Conservation (phyloP, 1,140 invertebrate genomes). For the Drosophila eugracilis region DNA sequence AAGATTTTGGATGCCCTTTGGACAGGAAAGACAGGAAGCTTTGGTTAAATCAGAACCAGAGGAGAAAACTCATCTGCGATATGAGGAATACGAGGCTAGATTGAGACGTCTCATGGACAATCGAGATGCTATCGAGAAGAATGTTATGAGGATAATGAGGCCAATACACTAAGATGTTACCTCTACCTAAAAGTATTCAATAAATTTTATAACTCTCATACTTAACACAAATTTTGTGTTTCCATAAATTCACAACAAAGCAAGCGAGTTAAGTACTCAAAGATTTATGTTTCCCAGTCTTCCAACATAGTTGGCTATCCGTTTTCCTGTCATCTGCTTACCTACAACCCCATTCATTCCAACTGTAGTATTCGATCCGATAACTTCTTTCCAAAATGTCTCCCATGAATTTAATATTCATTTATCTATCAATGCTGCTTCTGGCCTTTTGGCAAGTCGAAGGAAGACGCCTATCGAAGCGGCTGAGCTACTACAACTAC, state of each 20-base stretch:
- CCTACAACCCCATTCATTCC: not conserved
- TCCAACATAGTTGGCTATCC: not conserved
- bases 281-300: too few relatives aligned
- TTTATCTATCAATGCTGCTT: not conserved
- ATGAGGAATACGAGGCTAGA: slow-evolving; percentile 14
- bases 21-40: too few relatives aligned
- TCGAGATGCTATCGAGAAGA: slow-evolving; percentile 31
- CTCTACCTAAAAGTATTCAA: too few relatives aligned
- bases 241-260: too few relatives aligned
- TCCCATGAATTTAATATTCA: not conserved
- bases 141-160: slow-evolving; percentile 5
- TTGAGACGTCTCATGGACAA: slow-evolving; percentile 26
- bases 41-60: too few relatives aligned
- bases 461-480: not conserved
- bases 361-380: not conserved
- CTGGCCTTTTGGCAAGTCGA: not conserved
- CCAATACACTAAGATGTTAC: too few relatives aligned
- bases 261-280: too few relatives aligned
- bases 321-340: not conserved
- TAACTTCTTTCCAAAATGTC: slow-evolving; percentile 4
- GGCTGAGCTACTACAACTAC: not conserved
- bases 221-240: too few relatives aligned
- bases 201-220: too few relatives aligned
- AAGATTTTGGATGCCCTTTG: not conserved
- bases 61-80: not conserved